Percentiles rank a stretch among this genome's conserved stretches.
Evolutionary conservation across 2,888 invertebrate genomes (phyloP).

Genomic region (Agriopis aurantiaria): DNA sequence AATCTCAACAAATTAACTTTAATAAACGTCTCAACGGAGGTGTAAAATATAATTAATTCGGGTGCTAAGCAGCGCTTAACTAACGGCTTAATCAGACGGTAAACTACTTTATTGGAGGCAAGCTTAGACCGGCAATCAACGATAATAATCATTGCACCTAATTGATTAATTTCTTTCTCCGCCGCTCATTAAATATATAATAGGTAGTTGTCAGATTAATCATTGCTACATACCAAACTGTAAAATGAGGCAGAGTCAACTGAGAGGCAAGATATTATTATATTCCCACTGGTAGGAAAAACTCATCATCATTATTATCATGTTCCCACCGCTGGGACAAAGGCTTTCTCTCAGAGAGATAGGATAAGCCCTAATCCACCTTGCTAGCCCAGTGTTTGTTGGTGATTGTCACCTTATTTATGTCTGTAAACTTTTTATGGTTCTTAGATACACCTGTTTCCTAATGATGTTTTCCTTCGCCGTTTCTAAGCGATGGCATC

Average conservation of each 20-base stretch:
- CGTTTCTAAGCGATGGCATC: too few relatives aligned
- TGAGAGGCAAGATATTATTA: too few relatives aligned
- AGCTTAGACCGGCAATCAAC: conserved; percentile 16
- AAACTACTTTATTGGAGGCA: conserved; percentile 38
- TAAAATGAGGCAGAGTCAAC: background rate
- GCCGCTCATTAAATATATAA: conserved; percentile 8
- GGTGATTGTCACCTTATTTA: too few relatives aligned
- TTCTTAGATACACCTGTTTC: too few relatives aligned
- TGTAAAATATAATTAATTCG: conserved; percentile 44
- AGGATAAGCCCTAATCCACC: too few relatives aligned
- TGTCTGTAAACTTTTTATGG: too few relatives aligned
- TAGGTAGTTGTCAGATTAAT: conserved; percentile 3
- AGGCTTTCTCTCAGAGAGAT: too few relatives aligned
- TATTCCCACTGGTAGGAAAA: too few relatives aligned
- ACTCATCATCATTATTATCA: too few relatives aligned
- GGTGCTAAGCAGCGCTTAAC: conserved; percentile 38
- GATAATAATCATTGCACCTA: conserved; percentile 14
- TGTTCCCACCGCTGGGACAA: too few relatives aligned
- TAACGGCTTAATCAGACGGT: conserved; percentile 32
- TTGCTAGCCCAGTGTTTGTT: too few relatives aligned
- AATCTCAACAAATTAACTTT: conserved; percentile 39
- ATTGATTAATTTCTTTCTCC: conserved; percentile 24
- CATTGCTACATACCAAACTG: background rate
- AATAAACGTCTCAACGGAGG: conserved; percentile 41
- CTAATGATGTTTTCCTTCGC: too few relatives aligned